These are phyloP conservation scores for Scaptomyza reducta DNA, from an alignment of 2,888 invertebrate genomes.

Conservation along the genomic window DNA sequence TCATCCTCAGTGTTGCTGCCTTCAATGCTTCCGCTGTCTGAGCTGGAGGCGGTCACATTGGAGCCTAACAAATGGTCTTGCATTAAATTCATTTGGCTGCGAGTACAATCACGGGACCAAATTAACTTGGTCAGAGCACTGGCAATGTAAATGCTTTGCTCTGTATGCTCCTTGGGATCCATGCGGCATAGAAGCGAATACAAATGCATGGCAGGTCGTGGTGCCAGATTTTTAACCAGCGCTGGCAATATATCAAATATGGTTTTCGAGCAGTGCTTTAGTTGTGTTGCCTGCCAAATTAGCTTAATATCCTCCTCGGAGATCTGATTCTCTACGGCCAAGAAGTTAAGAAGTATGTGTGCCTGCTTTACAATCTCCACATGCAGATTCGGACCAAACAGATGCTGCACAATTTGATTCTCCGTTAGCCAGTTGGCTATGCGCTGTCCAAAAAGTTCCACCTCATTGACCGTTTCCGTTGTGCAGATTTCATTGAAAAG, in stretches of 20 bases:
- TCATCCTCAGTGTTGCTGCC: conserved; percentile 92
- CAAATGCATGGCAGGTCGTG: conserved; percentile 94
- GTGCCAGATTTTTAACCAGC: conserved; percentile 94
- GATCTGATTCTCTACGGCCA: conserved; percentile 95
- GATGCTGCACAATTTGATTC: conserved; percentile 95
- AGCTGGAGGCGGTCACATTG: conserved; percentile 87
- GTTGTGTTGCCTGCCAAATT: conserved; percentile 97
- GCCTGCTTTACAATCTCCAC: conserved; percentile 98
- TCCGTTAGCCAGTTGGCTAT: conserved; percentile 95
- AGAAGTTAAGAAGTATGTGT: conserved; percentile 95
- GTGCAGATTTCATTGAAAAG: conserved; percentile 96
- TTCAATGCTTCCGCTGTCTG: conserved; percentile 92
- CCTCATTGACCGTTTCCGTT: conserved; percentile 93
- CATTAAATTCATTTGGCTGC: conserved; percentile 84
- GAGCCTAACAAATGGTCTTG: conserved; percentile 84
- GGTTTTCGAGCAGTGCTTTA: conserved; percentile 97
- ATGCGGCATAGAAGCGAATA: conserved; percentile 93
- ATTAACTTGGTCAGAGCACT: conserved; percentile 95
- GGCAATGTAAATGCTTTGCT: conserved; percentile 95
- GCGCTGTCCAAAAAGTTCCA: conserved; percentile 92
- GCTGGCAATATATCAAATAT: conserved; percentile 96
- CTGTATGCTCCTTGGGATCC: conserved; percentile 96
- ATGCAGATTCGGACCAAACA: conserved; percentile 98
- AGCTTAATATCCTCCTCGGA: conserved; percentile 95
- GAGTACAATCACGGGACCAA: conserved; percentile 90